Evolutionary conservation across 2,888 invertebrate species (phyloP).

Genomic region (Sepioteuthis lessoniana): DNA sequence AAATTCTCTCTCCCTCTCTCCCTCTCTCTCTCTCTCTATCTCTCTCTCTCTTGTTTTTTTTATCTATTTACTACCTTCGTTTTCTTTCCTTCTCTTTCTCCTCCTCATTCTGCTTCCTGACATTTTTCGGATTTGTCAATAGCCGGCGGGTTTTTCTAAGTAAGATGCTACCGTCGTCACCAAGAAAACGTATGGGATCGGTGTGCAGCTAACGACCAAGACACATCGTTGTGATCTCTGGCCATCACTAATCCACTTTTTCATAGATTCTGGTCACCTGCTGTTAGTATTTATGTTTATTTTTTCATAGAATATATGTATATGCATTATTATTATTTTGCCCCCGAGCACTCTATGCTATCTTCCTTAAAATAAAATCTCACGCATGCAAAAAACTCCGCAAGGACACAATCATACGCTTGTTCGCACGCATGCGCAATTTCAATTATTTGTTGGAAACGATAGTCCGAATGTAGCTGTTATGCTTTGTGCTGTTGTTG

Average conservation of each 20-base stretch:
- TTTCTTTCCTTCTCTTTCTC: background rate
- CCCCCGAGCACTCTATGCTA: background rate
- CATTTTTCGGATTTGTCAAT: background rate
- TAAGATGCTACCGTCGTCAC: background rate
- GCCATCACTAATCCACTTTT: background rate
- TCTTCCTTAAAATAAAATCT: background rate
- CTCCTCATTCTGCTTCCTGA: background rate
- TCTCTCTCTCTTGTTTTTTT: background rate
- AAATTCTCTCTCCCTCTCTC: background rate
- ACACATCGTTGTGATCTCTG: background rate
- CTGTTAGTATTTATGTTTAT: background rate
- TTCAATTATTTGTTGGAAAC: constrained; percentile 33
- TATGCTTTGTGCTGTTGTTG: background rate
- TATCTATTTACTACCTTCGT: too few relatives aligned
- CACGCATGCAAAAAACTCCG: background rate
- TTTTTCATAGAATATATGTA: background rate
- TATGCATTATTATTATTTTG: background rate
- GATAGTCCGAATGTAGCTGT: background rate
- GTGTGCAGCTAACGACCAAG: background rate
- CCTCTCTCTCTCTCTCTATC: background rate
- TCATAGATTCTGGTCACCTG: background rate
- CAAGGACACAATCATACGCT: constrained; percentile 37
- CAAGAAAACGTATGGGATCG: background rate
- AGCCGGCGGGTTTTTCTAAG: background rate
- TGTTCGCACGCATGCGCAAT: constrained; percentile 16